Evolutionary conservation across 2,113 vertebrate species (phyloP).

Genomic region (Opisthocomus hoazin): DNA sequence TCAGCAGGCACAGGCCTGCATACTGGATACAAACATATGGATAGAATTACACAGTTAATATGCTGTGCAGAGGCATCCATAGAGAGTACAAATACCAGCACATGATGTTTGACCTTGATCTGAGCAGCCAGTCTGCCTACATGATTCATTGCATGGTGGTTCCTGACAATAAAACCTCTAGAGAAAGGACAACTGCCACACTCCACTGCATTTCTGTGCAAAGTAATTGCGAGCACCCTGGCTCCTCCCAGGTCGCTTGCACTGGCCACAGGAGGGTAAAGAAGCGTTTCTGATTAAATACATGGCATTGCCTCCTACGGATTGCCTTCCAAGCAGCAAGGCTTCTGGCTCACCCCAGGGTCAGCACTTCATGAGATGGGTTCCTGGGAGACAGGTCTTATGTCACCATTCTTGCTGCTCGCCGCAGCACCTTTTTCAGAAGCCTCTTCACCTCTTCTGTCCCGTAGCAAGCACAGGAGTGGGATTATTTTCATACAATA

Average conservation of each 20-base stretch:
- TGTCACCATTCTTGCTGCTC: not conserved
- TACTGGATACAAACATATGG: not conserved
- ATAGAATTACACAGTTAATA: not conserved
- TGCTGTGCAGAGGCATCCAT: not conserved
- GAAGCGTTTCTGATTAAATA: not conserved
- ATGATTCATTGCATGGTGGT: not conserved
- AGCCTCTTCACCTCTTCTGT: not conserved
- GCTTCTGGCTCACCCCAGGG: not conserved
- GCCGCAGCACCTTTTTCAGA: not conserved
- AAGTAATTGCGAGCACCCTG: not conserved
- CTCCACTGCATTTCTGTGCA: not conserved
- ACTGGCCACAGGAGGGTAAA: not conserved
- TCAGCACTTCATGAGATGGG: not conserved
- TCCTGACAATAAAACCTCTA: not conserved
- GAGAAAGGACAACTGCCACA: not conserved
- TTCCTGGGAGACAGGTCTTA: not conserved
- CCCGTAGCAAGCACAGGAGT: not conserved
- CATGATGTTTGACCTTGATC: not conserved
- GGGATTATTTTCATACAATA: not conserved
- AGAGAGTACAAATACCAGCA: constrained; percentile 2
- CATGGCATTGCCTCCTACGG: not conserved
- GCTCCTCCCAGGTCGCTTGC: not conserved
- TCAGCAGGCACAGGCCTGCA: not conserved
- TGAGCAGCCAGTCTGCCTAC: not conserved
- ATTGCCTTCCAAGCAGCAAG: not conserved